These are phyloP conservation scores for Dromius quadrimaculatus DNA, from an alignment of 2,888 invertebrate species.

Conservation along the genomic window DNA sequence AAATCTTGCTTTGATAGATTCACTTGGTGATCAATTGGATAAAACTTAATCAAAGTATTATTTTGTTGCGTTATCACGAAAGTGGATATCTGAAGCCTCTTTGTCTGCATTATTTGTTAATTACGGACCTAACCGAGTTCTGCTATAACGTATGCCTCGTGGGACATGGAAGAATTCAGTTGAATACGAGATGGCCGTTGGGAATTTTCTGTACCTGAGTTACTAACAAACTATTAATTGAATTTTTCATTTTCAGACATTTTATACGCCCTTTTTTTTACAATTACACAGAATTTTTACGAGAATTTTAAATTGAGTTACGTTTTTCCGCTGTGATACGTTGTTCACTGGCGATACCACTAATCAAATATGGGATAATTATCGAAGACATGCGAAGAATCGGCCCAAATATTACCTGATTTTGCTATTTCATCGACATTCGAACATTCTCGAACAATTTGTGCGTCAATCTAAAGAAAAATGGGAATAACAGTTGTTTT, in stretches of 20 bases:
- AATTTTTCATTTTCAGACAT: slow-evolving; percentile 41
- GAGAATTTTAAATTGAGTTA: slow-evolving; percentile 31
- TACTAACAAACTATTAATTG: slow-evolving; percentile 43
- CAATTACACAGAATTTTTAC: slow-evolving; percentile 21
- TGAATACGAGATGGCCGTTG: slow-evolving; percentile 39
- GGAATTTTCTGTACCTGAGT: slow-evolving; percentile 4
- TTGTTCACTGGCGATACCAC: slow-evolving; percentile 6
- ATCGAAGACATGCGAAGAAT: too few relatives aligned
- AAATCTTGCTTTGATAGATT: too few relatives aligned
- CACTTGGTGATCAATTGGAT: too few relatives aligned
- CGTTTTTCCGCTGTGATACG: background rate
- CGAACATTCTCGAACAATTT: too few relatives aligned
- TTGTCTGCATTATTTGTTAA: slow-evolving; percentile 36
- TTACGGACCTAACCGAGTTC: slow-evolving; percentile 33
- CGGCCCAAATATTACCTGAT: too few relatives aligned
- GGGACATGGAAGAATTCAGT: slow-evolving; percentile 32
- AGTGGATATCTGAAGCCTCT: background rate
- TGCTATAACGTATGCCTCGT: slow-evolving; percentile 5
- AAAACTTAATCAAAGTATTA: too few relatives aligned
- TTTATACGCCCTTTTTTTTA: slow-evolving; percentile 37
- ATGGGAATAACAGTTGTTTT: too few relatives aligned
- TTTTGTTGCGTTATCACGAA: too few relatives aligned
- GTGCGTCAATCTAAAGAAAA: too few relatives aligned
- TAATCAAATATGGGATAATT: slow-evolving; percentile 39
- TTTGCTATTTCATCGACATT: too few relatives aligned